A percentile compares a stretch with the other conserved stretches of the same genome.
Evolutionary conservation across 2,888 invertebrate genomes (phyloP).

Genomic region (Diabrotica balteata): DNA sequence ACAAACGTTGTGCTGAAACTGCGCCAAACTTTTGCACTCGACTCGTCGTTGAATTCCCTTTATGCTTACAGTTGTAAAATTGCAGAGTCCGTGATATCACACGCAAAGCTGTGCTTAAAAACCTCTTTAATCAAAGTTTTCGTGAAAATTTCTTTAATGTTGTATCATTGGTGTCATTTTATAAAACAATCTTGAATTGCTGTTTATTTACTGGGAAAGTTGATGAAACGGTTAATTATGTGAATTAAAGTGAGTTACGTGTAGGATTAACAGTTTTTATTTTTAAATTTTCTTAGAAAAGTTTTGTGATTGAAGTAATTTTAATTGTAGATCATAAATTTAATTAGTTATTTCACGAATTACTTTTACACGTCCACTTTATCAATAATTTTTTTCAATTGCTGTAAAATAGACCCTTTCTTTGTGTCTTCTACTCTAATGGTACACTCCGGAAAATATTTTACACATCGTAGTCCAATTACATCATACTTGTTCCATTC

Average conservation of each 20-base stretch:
- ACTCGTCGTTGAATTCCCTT: constrained; percentile 2
- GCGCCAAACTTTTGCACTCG: constrained; percentile 12
- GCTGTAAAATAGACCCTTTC: no score
- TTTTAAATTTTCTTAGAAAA: no score
- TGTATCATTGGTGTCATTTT: background rate
- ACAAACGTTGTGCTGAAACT: background rate
- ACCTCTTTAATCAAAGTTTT: constrained; percentile 10
- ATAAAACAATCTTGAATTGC: background rate
- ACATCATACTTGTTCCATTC: no score
- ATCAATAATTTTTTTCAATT: no score
- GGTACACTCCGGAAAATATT: no score
- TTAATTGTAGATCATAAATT: no score
- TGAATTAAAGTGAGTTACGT: constrained; percentile 12
- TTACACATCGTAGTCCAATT: no score
- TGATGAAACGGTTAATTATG: constrained; percentile 12
- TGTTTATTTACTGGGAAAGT: background rate
- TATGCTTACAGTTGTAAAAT: constrained; percentile 10
- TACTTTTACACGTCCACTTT: no score
- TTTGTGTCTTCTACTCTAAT: no score
- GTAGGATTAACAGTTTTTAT: no score
- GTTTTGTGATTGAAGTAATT: no score
- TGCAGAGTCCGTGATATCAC: constrained; percentile 6
- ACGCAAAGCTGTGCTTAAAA: constrained; percentile 2
- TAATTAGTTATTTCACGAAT: no score
- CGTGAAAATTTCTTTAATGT: constrained; percentile 6